Evolutionary conservation across 2,888 invertebrate species (phyloP).

Genomic region (Atethmia centrago): DNA sequence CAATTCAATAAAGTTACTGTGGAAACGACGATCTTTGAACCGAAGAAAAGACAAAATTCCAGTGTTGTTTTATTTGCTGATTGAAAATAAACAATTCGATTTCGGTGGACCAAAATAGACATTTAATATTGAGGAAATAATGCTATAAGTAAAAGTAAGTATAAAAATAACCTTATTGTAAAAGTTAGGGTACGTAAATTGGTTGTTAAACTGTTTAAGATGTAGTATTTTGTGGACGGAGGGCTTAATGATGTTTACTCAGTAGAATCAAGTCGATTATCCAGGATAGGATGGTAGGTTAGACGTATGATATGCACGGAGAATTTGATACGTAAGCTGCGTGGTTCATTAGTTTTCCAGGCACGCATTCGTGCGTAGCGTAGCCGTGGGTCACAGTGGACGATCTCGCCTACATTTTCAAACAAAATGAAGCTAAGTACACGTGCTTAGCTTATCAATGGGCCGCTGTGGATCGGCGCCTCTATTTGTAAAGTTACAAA

Average conservation of each 20-base stretch:
- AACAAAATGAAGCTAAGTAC: neutral
- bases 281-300: too few relatives aligned
- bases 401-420: neutral
- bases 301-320: neutral
- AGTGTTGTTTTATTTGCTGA: neutral
- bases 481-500: neutral
- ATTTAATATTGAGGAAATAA: neutral
- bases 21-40: neutral
- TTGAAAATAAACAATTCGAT: conserved; percentile 1
- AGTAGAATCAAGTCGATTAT: too few relatives aligned
- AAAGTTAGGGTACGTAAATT: neutral
- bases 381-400: neutral
- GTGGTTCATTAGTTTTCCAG: neutral
- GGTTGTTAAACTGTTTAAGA: too few relatives aligned
- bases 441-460: neutral
- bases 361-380: neutral
- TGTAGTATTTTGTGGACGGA: neutral
- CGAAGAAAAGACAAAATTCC: neutral
- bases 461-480: neutral
- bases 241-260: neutral
- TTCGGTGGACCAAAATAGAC: neutral
- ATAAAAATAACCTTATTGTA: too few relatives aligned
- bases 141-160: neutral
- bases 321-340: neutral
- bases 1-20: neutral